Percentiles rank a stretch among this genome's conserved stretches.
Evolutionary conservation across 1,140 invertebrate genomes (phyloP).

Genomic region (Drosophila miranda): DNA sequence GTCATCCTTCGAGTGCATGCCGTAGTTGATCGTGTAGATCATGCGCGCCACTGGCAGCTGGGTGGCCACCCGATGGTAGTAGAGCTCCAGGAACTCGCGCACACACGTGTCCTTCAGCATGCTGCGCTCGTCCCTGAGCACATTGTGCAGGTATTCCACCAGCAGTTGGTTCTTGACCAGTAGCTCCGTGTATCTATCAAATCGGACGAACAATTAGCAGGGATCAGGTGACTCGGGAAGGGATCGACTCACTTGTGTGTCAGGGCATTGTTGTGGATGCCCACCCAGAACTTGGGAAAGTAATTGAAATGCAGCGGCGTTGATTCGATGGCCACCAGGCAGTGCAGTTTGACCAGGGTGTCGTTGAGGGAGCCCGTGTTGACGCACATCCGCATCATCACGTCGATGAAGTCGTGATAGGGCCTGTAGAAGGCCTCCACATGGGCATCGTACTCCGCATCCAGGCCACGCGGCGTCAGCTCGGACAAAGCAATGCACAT

Average conservation of each 20-base stretch:
- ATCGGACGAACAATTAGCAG: neutral
- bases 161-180: slow-evolving; percentile 71
- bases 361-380: slow-evolving; percentile 81
- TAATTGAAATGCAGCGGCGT: slow-evolving; percentile 80
- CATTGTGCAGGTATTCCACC: slow-evolving; percentile 78
- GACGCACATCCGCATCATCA: slow-evolving; percentile 93
- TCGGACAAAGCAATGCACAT: slow-evolving; percentile 92
- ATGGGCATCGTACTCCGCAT: slow-evolving; percentile 90
- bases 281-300: slow-evolving; percentile 82
- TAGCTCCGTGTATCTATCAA: slow-evolving; percentile 71
- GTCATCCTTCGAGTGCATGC: slow-evolving; percentile 81
- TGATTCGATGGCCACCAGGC: slow-evolving; percentile 79
- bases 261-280: slow-evolving; percentile 79
- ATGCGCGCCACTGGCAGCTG: slow-evolving; percentile 76
- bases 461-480: slow-evolving; percentile 85
- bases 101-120: slow-evolving; percentile 78
- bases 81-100: slow-evolving; percentile 78
- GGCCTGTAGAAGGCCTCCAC: slow-evolving; percentile 90
- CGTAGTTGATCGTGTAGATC: slow-evolving; percentile 80
- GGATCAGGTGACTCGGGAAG: no score
- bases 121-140: slow-evolving; percentile 70
- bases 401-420: slow-evolving; percentile 93
- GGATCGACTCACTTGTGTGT: slow-evolving; percentile 75
- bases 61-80: slow-evolving; percentile 76
- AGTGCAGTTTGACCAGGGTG: slow-evolving; percentile 75